Evolutionary conservation across 1,140 invertebrate species (phyloP).

Genomic region (Sycophila sp.): DNA sequence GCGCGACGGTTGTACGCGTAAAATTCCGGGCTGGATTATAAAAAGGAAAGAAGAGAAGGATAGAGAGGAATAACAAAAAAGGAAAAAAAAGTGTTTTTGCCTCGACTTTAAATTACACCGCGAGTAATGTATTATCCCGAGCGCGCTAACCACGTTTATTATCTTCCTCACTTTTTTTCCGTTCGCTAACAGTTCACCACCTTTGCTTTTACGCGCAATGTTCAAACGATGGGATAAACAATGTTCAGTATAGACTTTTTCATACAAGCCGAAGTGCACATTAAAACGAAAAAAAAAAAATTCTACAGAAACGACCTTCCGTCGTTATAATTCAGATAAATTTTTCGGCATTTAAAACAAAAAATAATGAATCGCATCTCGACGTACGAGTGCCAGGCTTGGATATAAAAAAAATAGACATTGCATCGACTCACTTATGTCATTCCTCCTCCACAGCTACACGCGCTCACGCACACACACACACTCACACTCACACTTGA

Average conservation of each 20-base stretch:
- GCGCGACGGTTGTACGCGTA: neutral
- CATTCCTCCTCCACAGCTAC: conserved; percentile 20
- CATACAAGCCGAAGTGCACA: neutral
- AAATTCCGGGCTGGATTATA: neutral
- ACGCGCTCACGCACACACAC: neutral
- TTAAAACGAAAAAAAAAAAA: neutral
- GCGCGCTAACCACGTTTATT: too few relatives aligned
- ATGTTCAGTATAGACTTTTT: conserved; percentile 24
- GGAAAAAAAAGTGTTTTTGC: too few relatives aligned
- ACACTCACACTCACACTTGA: neutral
- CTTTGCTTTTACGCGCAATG: conserved; percentile 20
- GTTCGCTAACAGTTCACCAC: neutral
- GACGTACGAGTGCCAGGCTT: conserved; percentile 39
- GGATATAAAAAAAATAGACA: conserved; percentile 25
- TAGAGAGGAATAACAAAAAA: neutral
- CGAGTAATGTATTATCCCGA: too few relatives aligned
- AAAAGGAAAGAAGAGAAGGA: neutral
- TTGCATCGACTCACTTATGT: conserved; percentile 31
- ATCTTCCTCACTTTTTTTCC: conserved; percentile 12
- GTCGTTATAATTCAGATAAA: conserved; percentile 20
- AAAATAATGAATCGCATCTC: too few relatives aligned
- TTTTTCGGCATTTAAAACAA: conserved; percentile 23
- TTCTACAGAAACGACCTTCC: conserved; percentile 17
- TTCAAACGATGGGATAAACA: conserved; percentile 38
- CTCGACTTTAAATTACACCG: too few relatives aligned